Evolutionary conservation across 2,888 invertebrate species (phyloP).

Genomic region (Heteromyza rotundicornis): DNA sequence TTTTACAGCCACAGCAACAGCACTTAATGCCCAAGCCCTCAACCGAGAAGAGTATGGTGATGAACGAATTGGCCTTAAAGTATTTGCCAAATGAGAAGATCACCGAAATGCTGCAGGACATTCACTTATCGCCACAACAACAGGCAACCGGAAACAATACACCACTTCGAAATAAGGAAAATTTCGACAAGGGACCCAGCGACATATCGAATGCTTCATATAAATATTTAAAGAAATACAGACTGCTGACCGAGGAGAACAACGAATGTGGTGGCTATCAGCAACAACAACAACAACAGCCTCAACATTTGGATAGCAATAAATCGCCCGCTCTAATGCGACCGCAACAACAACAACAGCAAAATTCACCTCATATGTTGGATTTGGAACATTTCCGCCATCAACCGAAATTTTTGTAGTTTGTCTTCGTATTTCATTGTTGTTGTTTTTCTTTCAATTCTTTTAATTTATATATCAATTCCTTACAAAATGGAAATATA

Average conservation of each 20-base stretch:
- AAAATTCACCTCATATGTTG: constrained; percentile 39
- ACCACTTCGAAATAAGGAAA: constrained; percentile 44
- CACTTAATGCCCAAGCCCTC: constrained; percentile 36
- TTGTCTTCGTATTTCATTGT: too few species aligned
- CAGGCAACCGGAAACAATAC: constrained; percentile 16
- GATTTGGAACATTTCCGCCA: constrained; percentile 54
- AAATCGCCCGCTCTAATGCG: constrained; percentile 20
- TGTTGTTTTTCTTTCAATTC: too few species aligned
- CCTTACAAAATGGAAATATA: too few species aligned
- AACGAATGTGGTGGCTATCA: constrained; percentile 23
- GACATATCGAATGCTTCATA: constrained; percentile 59
- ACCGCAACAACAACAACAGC: constrained; percentile 31
- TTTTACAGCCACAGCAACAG: not conserved
- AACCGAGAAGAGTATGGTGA: constrained; percentile 56
- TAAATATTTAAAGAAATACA: constrained; percentile 56
- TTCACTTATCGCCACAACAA: constrained; percentile 34
- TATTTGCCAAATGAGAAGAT: constrained; percentile 55
- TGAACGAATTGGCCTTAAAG: constrained; percentile 58
- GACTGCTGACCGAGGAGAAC: constrained; percentile 50
- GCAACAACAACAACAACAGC: constrained; percentile 18
- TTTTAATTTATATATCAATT: too few species aligned
- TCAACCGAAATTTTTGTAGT: constrained; percentile 56
- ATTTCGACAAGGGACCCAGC: constrained; percentile 42
- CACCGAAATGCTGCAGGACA: constrained; percentile 49
- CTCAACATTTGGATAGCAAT: too few species aligned